phyloP scores from a whole-genome alignment of 1,140 invertebrate species.

The Archegozetes longisetosus region DNA sequence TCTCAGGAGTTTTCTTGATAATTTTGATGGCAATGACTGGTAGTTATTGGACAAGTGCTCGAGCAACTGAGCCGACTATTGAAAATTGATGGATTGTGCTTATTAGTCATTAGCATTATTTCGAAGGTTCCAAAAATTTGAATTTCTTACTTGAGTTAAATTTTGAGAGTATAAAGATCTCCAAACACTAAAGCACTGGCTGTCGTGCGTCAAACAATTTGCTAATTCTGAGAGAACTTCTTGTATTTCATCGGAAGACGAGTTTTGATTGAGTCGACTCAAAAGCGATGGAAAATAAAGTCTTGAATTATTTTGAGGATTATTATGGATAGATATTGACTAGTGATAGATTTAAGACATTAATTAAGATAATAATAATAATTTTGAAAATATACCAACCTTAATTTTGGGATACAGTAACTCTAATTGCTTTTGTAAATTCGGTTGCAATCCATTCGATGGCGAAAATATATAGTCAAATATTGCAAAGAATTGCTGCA shows the following conservation, averaged over 20 bases:
- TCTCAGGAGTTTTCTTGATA: background rate
- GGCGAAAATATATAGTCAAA: background rate
- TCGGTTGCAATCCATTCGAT: background rate
- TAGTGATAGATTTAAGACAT: slow-evolving; percentile 19
- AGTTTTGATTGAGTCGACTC: slow-evolving; percentile 20
- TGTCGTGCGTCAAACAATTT: slow-evolving; percentile 26
- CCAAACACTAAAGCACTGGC: slow-evolving; percentile 29
- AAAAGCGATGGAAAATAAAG: slow-evolving; percentile 30
- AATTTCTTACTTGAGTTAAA: slow-evolving; percentile 27
- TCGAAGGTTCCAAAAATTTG: background rate
- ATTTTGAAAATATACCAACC: no score
- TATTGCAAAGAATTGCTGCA: background rate
- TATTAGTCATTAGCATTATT: background rate
- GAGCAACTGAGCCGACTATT: background rate
- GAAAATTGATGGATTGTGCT: background rate
- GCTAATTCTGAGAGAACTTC: slow-evolving; percentile 26
- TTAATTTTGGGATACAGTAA: background rate
- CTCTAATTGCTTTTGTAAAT: background rate
- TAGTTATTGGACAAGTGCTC: background rate
- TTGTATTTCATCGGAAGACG: slow-evolving; percentile 15
- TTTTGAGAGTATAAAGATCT: slow-evolving; percentile 29
- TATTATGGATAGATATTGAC: slow-evolving; percentile 26
- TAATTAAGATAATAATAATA: no score
- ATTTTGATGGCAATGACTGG: background rate
- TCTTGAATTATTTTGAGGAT: slow-evolving; percentile 22